phyloP scores from a whole-genome alignment of 92 coral and sea anemone species.

The Palythoa grandis region DNA sequence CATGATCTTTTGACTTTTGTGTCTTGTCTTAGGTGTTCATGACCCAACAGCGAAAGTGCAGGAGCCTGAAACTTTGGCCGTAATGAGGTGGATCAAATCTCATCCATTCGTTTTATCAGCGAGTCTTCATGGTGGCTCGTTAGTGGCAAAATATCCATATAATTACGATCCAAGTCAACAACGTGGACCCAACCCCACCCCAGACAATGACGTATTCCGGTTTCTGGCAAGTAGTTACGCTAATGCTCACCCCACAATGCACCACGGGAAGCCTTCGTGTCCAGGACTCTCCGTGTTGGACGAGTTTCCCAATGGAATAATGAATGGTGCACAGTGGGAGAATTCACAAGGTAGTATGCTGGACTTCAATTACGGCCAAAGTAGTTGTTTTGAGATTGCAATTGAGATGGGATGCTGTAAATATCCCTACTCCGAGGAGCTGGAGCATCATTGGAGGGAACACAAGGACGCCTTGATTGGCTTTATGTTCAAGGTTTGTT shows the following conservation, averaged over 20 bases:
- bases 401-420: conserved; percentile 95
- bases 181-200: conserved; percentile 71
- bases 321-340: conserved; percentile 84
- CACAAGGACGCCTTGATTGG: conserved; percentile 79
- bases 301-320: conserved; percentile 78
- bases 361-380: conserved; percentile 82
- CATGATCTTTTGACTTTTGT: not conserved
- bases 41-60: conserved; percentile 43
- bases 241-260: conserved; percentile 93
- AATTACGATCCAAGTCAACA: conserved; percentile 67
- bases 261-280: conserved; percentile 94
- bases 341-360: conserved; percentile 73
- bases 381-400: conserved; percentile 82
- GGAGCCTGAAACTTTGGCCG: conserved; percentile 84
- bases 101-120: conserved; percentile 90
- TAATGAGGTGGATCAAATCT: conserved; percentile 76
- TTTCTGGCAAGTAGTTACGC: conserved; percentile 85
- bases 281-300: conserved; percentile 89
- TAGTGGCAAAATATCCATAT: conserved; percentile 89
- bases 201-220: conserved; percentile 93
- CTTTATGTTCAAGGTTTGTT: conserved; percentile 84
- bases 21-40: conserved; percentile 55
- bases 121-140: conserved; percentile 89
- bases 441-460: conserved; percentile 89
- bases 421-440: conserved; percentile 81